Evolutionary conservation across 1,140 invertebrate species (phyloP).

Genomic region (Drosophila pectinifera): DNA sequence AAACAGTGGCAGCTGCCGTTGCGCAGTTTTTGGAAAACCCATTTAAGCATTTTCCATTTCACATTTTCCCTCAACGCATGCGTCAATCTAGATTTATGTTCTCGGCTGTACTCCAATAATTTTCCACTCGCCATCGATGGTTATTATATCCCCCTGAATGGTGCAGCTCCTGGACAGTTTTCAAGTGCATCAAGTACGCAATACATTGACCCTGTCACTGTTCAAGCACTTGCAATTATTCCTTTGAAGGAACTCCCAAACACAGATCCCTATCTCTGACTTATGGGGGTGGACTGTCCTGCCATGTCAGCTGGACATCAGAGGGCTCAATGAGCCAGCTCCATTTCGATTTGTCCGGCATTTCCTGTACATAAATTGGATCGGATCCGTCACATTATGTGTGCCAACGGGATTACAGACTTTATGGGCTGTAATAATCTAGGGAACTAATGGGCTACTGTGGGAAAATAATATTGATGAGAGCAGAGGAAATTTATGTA

Average conservation of each 20-base stretch:
- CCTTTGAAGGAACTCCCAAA: conserved; percentile 24
- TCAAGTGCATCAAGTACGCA: conserved; percentile 59
- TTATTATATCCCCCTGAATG: conserved; percentile 32
- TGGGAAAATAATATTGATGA: neutral
- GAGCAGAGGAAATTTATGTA: neutral
- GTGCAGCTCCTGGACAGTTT: conserved; percentile 33
- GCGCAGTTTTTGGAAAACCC: conserved; percentile 59
- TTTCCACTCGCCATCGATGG: conserved; percentile 65
- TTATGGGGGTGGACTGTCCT: conserved; percentile 57
- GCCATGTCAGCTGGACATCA: conserved; percentile 26
- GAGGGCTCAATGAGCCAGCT: conserved; percentile 44
- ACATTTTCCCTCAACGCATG: conserved; percentile 49
- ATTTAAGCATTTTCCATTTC: conserved; percentile 1
- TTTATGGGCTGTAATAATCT: conserved; percentile 26
- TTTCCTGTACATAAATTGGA: conserved; percentile 56
- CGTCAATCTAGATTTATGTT: conserved; percentile 66
- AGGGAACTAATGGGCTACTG: conserved; percentile 4
- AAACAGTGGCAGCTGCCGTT: conserved; percentile 65
- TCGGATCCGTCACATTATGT: conserved; percentile 11
- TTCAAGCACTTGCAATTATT: conserved; percentile 69
- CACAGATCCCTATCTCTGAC: conserved; percentile 29
- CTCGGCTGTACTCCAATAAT: conserved; percentile 62
- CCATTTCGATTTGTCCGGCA: conserved; percentile 62
- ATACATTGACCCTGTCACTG: conserved; percentile 61
- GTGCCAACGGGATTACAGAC: conserved; percentile 24